Percentiles rank a stretch among this genome's conserved stretches.
Evolutionary conservation across 2,888 invertebrate species (phyloP).

Genomic region (Pasiphila rectangulata): DNA sequence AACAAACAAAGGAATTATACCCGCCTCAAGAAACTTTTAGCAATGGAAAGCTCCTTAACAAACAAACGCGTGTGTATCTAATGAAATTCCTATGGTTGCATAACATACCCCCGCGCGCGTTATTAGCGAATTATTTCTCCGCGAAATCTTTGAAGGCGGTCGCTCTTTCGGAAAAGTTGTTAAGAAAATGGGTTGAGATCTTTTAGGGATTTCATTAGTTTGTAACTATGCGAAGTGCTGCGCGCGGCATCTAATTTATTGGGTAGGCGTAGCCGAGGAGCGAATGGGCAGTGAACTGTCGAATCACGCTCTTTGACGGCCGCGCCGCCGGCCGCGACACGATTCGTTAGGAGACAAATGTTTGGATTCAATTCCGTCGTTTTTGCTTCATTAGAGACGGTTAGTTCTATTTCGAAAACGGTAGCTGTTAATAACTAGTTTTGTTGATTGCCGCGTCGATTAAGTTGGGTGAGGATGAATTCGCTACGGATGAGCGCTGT

Average conservation of each 20-base stretch:
- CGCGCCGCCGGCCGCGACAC: constrained; percentile 59
- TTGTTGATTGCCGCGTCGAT: constrained; percentile 56
- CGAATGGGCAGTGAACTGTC: constrained; percentile 79
- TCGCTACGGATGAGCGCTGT: constrained; percentile 31
- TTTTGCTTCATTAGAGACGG: constrained; percentile 75
- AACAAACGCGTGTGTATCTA: constrained; percentile 81
- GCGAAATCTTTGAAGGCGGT: constrained; percentile 79
- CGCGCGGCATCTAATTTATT: constrained; percentile 77
- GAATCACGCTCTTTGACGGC: constrained; percentile 76
- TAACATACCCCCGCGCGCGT: constrained; percentile 77
- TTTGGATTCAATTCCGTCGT: constrained; percentile 76
- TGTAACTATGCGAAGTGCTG: constrained; percentile 77
- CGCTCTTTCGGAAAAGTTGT: constrained; percentile 80
- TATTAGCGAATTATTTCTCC: constrained; percentile 79
- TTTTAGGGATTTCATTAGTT: constrained; percentile 79
- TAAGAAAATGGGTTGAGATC: constrained; percentile 81
- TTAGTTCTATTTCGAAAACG: constrained; percentile 62
- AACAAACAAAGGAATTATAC: constrained; percentile 82
- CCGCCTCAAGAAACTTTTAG: constrained; percentile 82
- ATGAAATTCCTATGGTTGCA: constrained; percentile 82
- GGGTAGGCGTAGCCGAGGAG: constrained; percentile 78
- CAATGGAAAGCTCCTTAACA: constrained; percentile 82
- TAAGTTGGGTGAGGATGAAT: constrained; percentile 36
- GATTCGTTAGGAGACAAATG: constrained; percentile 81
- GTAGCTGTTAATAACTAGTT: constrained; percentile 64